Evolutionary conservation across 2,797 vertebrate genomes (phyloP).

Genomic region (Buphagus erythrorhynchus): DNA sequence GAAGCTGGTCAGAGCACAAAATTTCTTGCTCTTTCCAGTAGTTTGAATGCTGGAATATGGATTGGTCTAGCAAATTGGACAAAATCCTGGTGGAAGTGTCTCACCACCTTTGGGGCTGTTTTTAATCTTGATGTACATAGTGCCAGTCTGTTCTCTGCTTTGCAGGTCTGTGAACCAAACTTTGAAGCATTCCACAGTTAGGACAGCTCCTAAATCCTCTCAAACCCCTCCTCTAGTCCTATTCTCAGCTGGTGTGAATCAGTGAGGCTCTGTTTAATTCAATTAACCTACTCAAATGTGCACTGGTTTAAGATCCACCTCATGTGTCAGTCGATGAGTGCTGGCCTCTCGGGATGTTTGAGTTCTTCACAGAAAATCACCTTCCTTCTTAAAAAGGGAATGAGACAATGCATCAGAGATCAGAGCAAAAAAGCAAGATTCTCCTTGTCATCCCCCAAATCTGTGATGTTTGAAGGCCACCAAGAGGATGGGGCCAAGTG

Average conservation of each 20-base stretch:
- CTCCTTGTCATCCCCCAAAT: neutral
- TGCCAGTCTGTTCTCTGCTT: neutral
- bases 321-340: fast-evolving
- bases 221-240: neutral
- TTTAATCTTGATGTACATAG: neutral
- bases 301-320: neutral
- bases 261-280: neutral
- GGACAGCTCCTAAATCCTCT: neutral
- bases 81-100: neutral
- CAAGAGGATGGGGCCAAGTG: neutral
- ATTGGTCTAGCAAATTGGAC: neutral
- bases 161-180: neutral
- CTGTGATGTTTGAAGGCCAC: neutral
- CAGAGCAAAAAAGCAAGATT: neutral
- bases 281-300: neutral
- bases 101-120: neutral
- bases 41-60: neutral
- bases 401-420: neutral
- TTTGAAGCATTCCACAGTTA: neutral
- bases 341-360: neutral
- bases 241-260: neutral
- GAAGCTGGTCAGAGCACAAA: fast-evolving
- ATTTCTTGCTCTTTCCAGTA: neutral
- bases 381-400: neutral
- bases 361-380: neutral